Conservation (phyloP, 2,888 invertebrate species). For the Hesperia comma region DNA sequence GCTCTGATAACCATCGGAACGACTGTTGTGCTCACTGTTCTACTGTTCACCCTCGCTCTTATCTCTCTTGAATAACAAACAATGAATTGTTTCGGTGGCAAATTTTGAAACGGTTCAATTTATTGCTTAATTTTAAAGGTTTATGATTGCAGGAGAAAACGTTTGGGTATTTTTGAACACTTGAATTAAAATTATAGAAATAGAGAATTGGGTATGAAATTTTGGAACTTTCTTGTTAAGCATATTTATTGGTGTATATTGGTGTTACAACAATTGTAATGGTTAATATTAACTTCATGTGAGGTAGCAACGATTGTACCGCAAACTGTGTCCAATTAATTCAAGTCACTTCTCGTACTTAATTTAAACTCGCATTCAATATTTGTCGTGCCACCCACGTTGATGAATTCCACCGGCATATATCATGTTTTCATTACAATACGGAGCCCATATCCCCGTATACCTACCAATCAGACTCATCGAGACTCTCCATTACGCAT, state of each 20-base stretch:
- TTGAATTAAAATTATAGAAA: too few relatives aligned
- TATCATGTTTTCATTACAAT: slow-evolving; percentile 36
- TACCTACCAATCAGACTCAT: slow-evolving; percentile 33
- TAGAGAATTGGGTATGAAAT: too few relatives aligned
- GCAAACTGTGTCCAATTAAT: slow-evolving; percentile 8
- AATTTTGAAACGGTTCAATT: slow-evolving; percentile 12
- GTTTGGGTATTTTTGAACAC: not conserved
- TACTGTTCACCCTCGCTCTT: slow-evolving; percentile 16
- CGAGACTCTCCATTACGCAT: slow-evolving; percentile 41
- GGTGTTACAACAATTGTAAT: too few relatives aligned
- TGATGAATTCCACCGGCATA: slow-evolving; percentile 28
- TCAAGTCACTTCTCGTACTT: slow-evolving; percentile 18
- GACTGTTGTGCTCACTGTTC: slow-evolving; percentile 22
- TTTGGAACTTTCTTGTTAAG: too few relatives aligned
- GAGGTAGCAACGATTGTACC: not conserved
- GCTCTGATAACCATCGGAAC: slow-evolving; percentile 26
- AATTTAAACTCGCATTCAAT: slow-evolving; percentile 23
- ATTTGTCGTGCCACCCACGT: slow-evolving; percentile 30
- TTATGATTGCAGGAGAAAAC: not conserved
- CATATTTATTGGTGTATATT: too few relatives aligned
- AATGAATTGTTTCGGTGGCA: slow-evolving; percentile 12
- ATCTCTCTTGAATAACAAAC: slow-evolving; percentile 24
- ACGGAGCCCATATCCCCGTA: slow-evolving; percentile 30
- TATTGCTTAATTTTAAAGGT: not conserved
- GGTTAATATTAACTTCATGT: not conserved